phyloP scores from a whole-genome alignment of 2,888 invertebrate species.

The Boloria selene region DNA sequence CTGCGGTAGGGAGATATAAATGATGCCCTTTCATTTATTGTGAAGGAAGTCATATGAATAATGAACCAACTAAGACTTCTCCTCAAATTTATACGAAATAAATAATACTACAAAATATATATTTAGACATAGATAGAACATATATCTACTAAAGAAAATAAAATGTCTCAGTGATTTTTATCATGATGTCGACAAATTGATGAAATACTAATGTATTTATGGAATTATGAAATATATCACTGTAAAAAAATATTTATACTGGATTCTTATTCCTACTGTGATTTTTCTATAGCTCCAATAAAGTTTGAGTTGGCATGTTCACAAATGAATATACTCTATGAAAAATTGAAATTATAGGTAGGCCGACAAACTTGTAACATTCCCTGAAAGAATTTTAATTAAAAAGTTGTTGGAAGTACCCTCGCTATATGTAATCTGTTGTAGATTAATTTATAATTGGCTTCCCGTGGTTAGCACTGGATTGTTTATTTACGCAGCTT shows the following conservation, averaged over 20 bases:
- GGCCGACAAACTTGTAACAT: slow-evolving; percentile 61
- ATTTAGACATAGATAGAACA: too few relatives aligned
- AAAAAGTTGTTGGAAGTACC: slow-evolving; percentile 71
- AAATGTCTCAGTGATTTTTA: too few relatives aligned
- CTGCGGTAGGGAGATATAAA: slow-evolving; percentile 39
- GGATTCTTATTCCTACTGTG: too few relatives aligned
- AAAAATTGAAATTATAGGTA: slow-evolving; percentile 66
- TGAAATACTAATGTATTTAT: neutral
- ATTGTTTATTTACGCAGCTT: slow-evolving; percentile 41
- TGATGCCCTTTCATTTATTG: slow-evolving; percentile 46
- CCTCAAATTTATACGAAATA: slow-evolving; percentile 33
- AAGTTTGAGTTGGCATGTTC: neutral
- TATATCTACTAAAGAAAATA: too few relatives aligned
- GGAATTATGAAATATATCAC: neutral
- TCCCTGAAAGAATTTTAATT: slow-evolving; percentile 72
- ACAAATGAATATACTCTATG: neutral
- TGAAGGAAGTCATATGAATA: slow-evolving; percentile 44
- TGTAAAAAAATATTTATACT: neutral
- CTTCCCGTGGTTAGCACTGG: slow-evolving; percentile 54
- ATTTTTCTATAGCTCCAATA: neutral
- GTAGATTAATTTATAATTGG: slow-evolving; percentile 75
- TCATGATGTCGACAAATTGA: too few relatives aligned
- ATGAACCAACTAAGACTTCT: slow-evolving; percentile 40
- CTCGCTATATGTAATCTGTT: slow-evolving; percentile 72
- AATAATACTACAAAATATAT: too few relatives aligned